These are phyloP conservation scores for Phataginus tricuspis DNA, from an alignment of 2,797 vertebrate species.

Conservation along the genomic window DNA sequence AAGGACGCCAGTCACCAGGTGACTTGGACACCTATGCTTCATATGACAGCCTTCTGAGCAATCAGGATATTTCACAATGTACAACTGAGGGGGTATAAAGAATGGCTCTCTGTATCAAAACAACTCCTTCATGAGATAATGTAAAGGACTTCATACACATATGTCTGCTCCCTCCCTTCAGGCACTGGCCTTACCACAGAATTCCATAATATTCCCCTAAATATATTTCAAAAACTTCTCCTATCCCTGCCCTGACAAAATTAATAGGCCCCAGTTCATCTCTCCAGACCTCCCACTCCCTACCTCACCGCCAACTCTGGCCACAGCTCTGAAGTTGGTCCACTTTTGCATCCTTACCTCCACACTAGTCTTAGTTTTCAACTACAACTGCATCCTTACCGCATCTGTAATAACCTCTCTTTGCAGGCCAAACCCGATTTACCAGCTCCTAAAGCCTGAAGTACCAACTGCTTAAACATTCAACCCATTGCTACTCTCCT, in stretches of 20 bases:
- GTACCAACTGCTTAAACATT: background rate
- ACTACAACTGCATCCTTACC: background rate
- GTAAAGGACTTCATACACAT: background rate
- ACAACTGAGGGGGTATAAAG: background rate
- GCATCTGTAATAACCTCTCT: background rate
- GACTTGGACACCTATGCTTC: background rate
- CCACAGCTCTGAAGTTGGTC: background rate
- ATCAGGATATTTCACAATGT: slow-evolving; percentile 16
- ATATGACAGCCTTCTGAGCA: background rate
- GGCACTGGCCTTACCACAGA: background rate
- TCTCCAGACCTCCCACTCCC: background rate
- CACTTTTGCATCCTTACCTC: background rate
- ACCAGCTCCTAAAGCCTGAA: background rate
- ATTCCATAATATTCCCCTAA: background rate
- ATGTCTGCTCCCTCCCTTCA: background rate
- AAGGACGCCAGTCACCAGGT: background rate
- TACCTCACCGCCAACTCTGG: background rate
- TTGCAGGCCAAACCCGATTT: background rate
- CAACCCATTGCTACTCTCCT: background rate
- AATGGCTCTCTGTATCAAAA: background rate
- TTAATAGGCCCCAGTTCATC: background rate
- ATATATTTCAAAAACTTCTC: background rate
- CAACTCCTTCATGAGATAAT: background rate
- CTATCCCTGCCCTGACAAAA: background rate
- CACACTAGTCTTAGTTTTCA: background rate